Conservation (phyloP, 2,113 vertebrate species). For the Paraplagusia blochii region DNA sequence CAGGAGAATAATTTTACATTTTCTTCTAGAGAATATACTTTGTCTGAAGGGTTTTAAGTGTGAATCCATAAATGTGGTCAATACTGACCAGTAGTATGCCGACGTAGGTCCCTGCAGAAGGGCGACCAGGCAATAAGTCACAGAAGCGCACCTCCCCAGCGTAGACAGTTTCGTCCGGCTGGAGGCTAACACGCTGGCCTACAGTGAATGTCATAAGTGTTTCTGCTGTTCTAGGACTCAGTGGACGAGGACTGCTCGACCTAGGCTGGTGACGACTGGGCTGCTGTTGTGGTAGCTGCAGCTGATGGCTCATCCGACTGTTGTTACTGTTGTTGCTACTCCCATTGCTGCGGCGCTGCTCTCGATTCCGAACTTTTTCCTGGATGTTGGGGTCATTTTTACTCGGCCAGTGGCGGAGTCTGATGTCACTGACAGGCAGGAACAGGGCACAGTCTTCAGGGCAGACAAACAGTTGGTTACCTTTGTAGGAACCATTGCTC, state of each 20-base stretch:
- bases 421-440: conserved; percentile 64
- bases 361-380: conserved; percentile 19
- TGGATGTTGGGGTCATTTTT: conserved; percentile 2
- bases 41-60: too few relatives aligned
- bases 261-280: conserved; percentile 12
- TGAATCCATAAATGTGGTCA: too few relatives aligned
- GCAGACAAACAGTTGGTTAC: conserved; percentile 75
- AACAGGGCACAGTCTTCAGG: conserved; percentile 76
- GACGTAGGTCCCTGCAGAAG: conserved; percentile 38
- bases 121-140: conserved; percentile 51
- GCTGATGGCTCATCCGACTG: not conserved
- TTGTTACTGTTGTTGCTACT: not conserved
- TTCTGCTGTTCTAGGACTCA: conserved; percentile 36
- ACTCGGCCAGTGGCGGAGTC: conserved; percentile 28
- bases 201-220: conserved; percentile 4
- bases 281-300: conserved; percentile 2
- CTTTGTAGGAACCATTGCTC: conserved; percentile 73
- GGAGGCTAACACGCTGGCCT: conserved; percentile 69
- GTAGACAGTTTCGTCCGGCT: conserved; percentile 26
- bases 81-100: conserved; percentile 73
- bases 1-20: too few relatives aligned
- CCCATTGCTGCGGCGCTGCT: conserved; percentile 15
- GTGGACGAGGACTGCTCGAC: conserved; percentile 17
- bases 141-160: conserved; percentile 70
- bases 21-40: too few relatives aligned